These are phyloP conservation scores for Lasioglossum zephyrum DNA, from an alignment of 2,888 invertebrate genomes.

Conservation along the genomic window DNA sequence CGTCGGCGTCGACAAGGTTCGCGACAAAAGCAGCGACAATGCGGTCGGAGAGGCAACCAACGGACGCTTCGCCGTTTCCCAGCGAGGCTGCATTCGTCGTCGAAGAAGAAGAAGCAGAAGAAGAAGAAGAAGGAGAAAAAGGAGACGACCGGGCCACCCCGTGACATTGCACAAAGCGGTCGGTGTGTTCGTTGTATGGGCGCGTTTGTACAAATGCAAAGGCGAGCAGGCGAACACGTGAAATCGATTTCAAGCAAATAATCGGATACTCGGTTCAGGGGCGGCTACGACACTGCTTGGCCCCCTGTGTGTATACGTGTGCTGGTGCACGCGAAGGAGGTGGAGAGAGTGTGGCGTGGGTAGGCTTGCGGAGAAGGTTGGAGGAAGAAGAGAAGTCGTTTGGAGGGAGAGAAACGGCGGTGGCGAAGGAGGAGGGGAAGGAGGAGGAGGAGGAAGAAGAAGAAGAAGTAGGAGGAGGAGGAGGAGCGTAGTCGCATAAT, in stretches of 20 bases:
- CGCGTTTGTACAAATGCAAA: constrained; percentile 76
- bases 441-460: constrained; percentile 46
- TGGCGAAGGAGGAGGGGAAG: constrained; percentile 18
- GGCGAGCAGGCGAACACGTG: constrained; percentile 79
- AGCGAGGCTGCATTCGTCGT: neutral
- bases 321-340: constrained; percentile 42
- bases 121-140: constrained; percentile 16
- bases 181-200: constrained; percentile 71
- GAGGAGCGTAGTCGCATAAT: constrained; percentile 82
- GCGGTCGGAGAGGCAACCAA: constrained; percentile 43
- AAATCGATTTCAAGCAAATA: constrained; percentile 84
- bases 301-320: constrained; percentile 30
- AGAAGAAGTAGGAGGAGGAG: constrained; percentile 63
- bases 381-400: constrained; percentile 54
- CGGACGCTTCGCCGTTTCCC: constrained; percentile 15
- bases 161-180: constrained; percentile 71
- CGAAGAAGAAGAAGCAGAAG: neutral
- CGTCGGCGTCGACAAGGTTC: constrained; percentile 31
- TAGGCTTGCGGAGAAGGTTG: constrained; percentile 42
- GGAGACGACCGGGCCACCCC: constrained; percentile 55
- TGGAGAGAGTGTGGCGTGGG: constrained; percentile 47
- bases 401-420: constrained; percentile 37
- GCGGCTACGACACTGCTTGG: constrained; percentile 57
- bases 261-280: constrained; percentile 81
- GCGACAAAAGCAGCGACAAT: constrained; percentile 56